Evolutionary conservation across 2,797 vertebrate species (phyloP), one percentile per base, ranked within the genome.

Genomic region (Leptodactylus fallax): DNA sequence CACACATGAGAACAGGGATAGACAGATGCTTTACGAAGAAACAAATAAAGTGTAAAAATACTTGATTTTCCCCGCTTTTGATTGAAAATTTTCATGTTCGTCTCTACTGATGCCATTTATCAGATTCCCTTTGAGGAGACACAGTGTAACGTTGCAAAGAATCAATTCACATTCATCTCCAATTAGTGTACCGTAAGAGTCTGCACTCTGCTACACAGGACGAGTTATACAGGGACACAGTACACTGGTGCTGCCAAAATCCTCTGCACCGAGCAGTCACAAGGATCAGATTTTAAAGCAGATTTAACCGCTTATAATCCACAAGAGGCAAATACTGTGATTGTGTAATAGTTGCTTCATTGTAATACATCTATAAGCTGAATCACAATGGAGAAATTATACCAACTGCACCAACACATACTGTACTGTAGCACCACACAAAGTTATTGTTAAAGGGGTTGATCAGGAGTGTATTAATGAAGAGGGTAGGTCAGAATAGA

Each of bases 241-340:
- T 12, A 36, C 49, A 69, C 2, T 21, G 51, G 14, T 6, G 25
- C 55, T 23, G 81, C 81, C 65, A 83, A 45, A 83, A 69, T 56
- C 23, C 65, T 61, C 8, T 49, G 79, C 60, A 27, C 77, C 3
- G 9, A 80, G 27, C 16, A 51, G n/a, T n/a, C 61, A 25, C 60
- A 56, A 77, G 56, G 21, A 77, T 76, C 71, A n/a, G 16, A 83
- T 56, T 83, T 83, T 55, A 27, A 13, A 83, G 49, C n/a, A 60
- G 55, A 21, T 25, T 61, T 61, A 76, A 76, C 71, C 56, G 11
- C 21, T 74, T 76, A n/a, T 19, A 56, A 17, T 16, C 69, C 53
- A 55, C 13, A 36, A 19, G 5, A 83, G 77, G 77, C 14, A 19
- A 19, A 19, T 13, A 79, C 3, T 56, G 23, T 12, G 25, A 60